phyloP scores from a whole-genome alignment of 1,140 invertebrate genomes.

The Drosophila setifemur region DNA sequence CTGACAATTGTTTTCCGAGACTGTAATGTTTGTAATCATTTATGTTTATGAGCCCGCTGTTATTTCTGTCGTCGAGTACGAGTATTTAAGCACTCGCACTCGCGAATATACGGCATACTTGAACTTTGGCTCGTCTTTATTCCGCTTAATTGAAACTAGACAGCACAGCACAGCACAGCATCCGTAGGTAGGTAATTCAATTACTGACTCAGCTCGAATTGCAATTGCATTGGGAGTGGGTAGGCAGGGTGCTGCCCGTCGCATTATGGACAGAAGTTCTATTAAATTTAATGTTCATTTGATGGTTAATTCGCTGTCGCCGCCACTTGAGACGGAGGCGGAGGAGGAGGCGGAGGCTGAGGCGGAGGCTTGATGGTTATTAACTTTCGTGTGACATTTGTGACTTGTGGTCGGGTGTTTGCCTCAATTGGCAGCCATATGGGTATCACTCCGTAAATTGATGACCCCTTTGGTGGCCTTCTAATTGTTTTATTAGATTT shows the following conservation, averaged over 20 bases:
- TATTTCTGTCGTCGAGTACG: slow-evolving; percentile 2
- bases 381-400: slow-evolving; percentile 79
- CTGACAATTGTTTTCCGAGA: slow-evolving; percentile 40
- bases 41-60: slow-evolving; percentile 50
- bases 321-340: too few species aligned
- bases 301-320: slow-evolving; percentile 40
- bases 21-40: slow-evolving; percentile 37
- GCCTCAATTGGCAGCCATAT: slow-evolving; percentile 58
- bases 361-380: slow-evolving; percentile 78
- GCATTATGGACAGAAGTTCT: slow-evolving; percentile 60
- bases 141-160: slow-evolving; percentile 76
- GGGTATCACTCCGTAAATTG: slow-evolving; percentile 53
- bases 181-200: slow-evolving; percentile 74
- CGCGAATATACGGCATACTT: slow-evolving; percentile 34
- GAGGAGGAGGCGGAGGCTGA: too few species aligned
- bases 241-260: slow-evolving; percentile 8
- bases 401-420: slow-evolving; percentile 63
- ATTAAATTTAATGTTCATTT: slow-evolving; percentile 49
- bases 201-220: slow-evolving; percentile 40
- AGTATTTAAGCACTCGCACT: slow-evolving; percentile 2
- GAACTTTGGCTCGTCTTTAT: slow-evolving; percentile 75
- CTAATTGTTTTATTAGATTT: slow-evolving; percentile 76
- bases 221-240: slow-evolving; percentile 32
- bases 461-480: slow-evolving; percentile 57
- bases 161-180: too few species aligned